Evolutionary conservation across 1,140 invertebrate genomes (phyloP), one percentile per base, ranked within the genome.

Genomic region (Aphelinus certus): DNA sequence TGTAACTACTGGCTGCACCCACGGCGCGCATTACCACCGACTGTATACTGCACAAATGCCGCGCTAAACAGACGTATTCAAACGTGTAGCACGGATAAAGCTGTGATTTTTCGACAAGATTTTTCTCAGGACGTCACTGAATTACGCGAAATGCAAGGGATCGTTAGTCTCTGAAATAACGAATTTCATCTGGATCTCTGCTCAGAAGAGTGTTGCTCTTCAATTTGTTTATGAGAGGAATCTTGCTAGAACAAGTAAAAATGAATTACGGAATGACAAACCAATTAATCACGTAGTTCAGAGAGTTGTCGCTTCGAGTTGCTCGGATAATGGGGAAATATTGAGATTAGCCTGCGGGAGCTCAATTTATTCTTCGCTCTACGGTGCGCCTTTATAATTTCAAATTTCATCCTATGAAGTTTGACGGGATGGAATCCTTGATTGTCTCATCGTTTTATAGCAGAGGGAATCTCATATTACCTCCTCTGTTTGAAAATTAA

Each of bases 291-390:
- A 51, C 42, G 7, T 43, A 26, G 26, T 43, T 67, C 72, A 42
- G 55, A 64, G 51, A 26, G 55, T 64, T 43, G 60, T 75, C 53
- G 10, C 45, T 56, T 74, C 65, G 57, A 68, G 62, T 63, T 63
- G 47, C 58, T 3, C 47, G 51, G 45, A 26, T 49, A 45, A 63
- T 68, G 43, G 60, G 56, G 46, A 10, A 74, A 74, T 74, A 74
- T 68, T 58, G 64, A 56, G 65, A 63, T 68, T 68, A 49, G 49
- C 71, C 57, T 67, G 53, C 48, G 64, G 71, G 55, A 4, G 64
- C 55, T 45, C 66, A 66, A 73, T 73, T 66, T 55, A 73, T 73
- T 73, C 45, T 66, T 73, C 47, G 65, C 65, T 72, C 46, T 42
- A 57, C 51, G 51, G 0, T 53, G 45, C 47, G 9, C 51, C 4